Evolutionary conservation across 37 sponge, comb jelly and placozoan genomes (phyloP), one percentile per base, ranked within the genome.

Genomic region (Tethya wilhelma): DNA sequence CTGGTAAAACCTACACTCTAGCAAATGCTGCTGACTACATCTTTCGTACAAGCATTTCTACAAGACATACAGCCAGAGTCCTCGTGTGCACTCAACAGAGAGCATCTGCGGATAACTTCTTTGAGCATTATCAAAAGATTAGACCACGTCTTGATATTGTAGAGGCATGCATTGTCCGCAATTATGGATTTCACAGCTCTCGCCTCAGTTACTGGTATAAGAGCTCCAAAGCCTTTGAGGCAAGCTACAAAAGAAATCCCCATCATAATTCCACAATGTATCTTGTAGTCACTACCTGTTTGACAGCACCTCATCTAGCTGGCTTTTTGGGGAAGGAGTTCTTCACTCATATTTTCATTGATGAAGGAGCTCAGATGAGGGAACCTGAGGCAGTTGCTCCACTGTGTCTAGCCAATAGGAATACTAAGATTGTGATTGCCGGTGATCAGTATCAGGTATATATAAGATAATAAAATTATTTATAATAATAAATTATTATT

Each of bases 301-400:
- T 73, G 39, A 73, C 74, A 25, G 71, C 71, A 4, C 41, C 6
- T 0, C 59, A 38, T 12, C 55, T 38, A 3, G 9, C 17, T 1
- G n/a, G n/a, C n/a, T 36, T 40, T 28, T 20, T 79, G 22, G 58
- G 44, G 2, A 37, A 23, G 17, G 72, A 62, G 11, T 89, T 77
- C 67, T 83, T 89, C 79, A 89, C 89, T 42, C 89, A 89, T 66
- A 89, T 89, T 43, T 40, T 89, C 9, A 44, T 89, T 14, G 89
- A 89, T 72, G 89, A 89, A 45, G 89, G 78, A 38, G 83, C 89
- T 20, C 89, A 83, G 67, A 83, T 71, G 45, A 40, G 82, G 31
- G 89, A 89, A 74, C 84, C 89, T 49, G 89, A 89, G 63, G 71
- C 84, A 38, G 67, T 77, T 42, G 78, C 84, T 26, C 84, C 89